Base-by-base conservation (phyloP, 2,888 invertebrate species). In the Geophilus truncorum region DNA sequence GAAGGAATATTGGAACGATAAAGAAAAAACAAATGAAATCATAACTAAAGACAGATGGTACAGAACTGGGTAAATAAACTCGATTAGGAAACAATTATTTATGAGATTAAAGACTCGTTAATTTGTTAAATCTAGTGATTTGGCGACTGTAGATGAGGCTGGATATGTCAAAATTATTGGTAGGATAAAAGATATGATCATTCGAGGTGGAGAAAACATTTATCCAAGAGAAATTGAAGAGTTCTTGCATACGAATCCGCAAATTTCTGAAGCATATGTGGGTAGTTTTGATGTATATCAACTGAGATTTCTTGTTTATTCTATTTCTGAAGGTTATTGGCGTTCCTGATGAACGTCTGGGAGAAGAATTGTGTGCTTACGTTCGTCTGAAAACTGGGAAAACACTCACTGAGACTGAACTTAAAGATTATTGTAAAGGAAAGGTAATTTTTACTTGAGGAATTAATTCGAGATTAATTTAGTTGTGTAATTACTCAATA, bases 1-100 rank as follows among this genome's bases (percentile, higher is more conserved):
- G 93, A 87, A 92, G 77, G 90, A 91, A 28, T 97, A 97, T 87
- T 96, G 93, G 92, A 89, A 90, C 15, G 94, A 95, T 82, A 90
- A 91, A 1, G 91, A 91, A 82, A 93, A 92, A 86, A 96, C 95
- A 0, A 89, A 86, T 28, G 90, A 93, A 84, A 90, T 90, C 0
- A 87, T 94, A 1, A 90, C 90, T 5, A 85, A 88, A n/a, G 92
- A 93, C 82, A 89, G 92, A 34, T 97, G 96, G 96, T 88, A 95
- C 25, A 90, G 89, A 84, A 94, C 95, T 36, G 15, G 51, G 51
- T 51, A 51, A 51, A 34, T 7, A 34, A n/a, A n/a, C n/a, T n/a
- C n/a, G n/a, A n/a, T n/a, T n/a, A 34, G 34, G 34, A 7, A 34
- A 5, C 9, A 34, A 34, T 7, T 7, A 7, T 5, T 34, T 7